Evolutionary conservation across 1,140 invertebrate species (phyloP), one percentile per base, ranked within the genome.

Genomic region (Trichonephila clavata): DNA sequence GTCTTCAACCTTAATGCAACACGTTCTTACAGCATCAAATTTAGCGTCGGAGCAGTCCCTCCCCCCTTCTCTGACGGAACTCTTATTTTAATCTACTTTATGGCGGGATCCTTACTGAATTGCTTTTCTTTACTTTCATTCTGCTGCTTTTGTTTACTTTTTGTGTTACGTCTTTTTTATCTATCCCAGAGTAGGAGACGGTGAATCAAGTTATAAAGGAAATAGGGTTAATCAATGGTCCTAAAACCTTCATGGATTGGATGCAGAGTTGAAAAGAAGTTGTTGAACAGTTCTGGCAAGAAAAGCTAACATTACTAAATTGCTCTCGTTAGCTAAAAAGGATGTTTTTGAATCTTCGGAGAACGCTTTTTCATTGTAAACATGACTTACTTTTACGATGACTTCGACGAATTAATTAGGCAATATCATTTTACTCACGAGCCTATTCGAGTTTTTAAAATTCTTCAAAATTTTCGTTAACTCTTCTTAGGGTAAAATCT

Each of bases 61-160:
- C 32, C 50, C 50, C 43, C 5, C 43, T 50, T 50, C 50, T 84
- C 50, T 20, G 20, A 21, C 24, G 80, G 43, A 86, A 32, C 81
- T 86, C 90, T 92, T 86, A 92, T 92, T 92, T 92, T 92, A 92
- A 92, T 92, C 91, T 86, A 86, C 80, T 92, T 92, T 86, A 83
- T 92, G 91, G 80, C 39, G 20, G 50, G 24, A 84, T 68, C 83
- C 61, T 50, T 77, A 83, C n/a, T 57, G 83, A 86, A 92, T 86
- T 68, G 81, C 63, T 86, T 86, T 84, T 91, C 63, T 77, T 90
- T 86, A 71, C 80, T 92, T 86, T 92, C 86, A 71, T 68, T 71
- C 63, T 43, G 27, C 16, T 63, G 27, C 27, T 84, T 90, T 83
- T 92, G 39, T 86, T 92, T 92, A 92, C 83, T 86, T 68, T 86